phyloP scores from a whole-genome alignment of 2,888 invertebrate genomes.

The Diabrotica balteata region DNA sequence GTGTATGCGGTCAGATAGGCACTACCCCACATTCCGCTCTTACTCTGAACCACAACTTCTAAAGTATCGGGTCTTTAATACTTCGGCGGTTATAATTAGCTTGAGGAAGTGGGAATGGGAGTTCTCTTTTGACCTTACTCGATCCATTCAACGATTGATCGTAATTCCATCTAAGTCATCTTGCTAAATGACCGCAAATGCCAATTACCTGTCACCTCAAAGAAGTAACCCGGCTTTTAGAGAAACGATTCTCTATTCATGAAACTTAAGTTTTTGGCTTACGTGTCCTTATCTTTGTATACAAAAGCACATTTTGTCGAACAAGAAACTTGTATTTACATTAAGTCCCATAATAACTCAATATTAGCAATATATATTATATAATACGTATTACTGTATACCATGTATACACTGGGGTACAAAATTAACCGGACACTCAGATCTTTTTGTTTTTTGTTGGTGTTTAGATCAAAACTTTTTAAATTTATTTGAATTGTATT shows the following conservation, averaged over 20 bases:
- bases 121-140: conserved; percentile 54
- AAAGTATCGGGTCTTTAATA: conserved; percentile 56
- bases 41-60: conserved; percentile 52
- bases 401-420: too few species aligned
- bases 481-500: too few species aligned
- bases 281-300: not conserved
- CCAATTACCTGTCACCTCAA: conserved; percentile 23
- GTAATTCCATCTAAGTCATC: conserved; percentile 57
- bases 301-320: not conserved
- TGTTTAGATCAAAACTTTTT: too few species aligned
- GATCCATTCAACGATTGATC: conserved; percentile 55
- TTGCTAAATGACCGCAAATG: conserved; percentile 54
- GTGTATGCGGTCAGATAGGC: conserved; percentile 56
- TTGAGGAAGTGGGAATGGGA: conserved; percentile 50
- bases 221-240: conserved; percentile 7
- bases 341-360: not conserved
- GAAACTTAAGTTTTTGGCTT: not conserved
- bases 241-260: conserved; percentile 3
- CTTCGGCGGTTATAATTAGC: conserved; percentile 57
- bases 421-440: too few species aligned
- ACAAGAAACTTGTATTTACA: not conserved
- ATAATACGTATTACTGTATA: too few species aligned
- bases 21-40: conserved; percentile 31
- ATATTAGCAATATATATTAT: too few species aligned
- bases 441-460: too few species aligned